phyloP scores from a whole-genome alignment of 2,888 invertebrate species.

The Oligia fasciuncula region DNA sequence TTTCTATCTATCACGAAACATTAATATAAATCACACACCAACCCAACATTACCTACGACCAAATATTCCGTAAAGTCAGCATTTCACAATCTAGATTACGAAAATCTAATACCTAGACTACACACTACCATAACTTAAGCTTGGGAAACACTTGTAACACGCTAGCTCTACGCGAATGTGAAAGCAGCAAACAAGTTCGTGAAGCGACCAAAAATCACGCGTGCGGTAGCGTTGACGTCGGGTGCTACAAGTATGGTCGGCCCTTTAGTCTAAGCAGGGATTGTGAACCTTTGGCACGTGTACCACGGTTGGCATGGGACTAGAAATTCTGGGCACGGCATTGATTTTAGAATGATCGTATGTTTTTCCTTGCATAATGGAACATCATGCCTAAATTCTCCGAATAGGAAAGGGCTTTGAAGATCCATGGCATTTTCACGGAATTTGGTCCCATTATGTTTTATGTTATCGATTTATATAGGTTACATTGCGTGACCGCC shows the following conservation, averaged over 20 bases:
- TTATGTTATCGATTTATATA: too few species aligned
- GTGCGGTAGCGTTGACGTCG: background rate
- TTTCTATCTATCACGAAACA: constrained; percentile 35
- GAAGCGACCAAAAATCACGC: constrained; percentile 16
- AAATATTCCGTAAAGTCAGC: constrained; percentile 39
- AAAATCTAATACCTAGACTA: constrained; percentile 34
- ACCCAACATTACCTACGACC: constrained; percentile 33
- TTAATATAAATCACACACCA: constrained; percentile 43
- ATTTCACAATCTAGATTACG: constrained; percentile 54
- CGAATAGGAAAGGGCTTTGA: too few species aligned
- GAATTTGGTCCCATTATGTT: too few species aligned
- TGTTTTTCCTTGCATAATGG: background rate
- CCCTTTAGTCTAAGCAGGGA: constrained; percentile 16
- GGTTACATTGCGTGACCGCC: too few species aligned
- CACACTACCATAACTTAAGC: constrained; percentile 40
- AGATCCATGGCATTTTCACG: too few species aligned
- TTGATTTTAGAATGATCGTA: background rate
- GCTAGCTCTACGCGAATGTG: constrained; percentile 12
- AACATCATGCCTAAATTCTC: too few species aligned
- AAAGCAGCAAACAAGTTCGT: constrained; percentile 5
- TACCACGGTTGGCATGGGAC: background rate
- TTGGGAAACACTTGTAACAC: constrained; percentile 31
- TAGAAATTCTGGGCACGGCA: background rate
- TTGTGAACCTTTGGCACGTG: background rate
- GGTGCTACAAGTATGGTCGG: constrained; percentile 22